phyloP scores from a whole-genome alignment of 2,888 invertebrate species.

The Gerris lacustris region DNA sequence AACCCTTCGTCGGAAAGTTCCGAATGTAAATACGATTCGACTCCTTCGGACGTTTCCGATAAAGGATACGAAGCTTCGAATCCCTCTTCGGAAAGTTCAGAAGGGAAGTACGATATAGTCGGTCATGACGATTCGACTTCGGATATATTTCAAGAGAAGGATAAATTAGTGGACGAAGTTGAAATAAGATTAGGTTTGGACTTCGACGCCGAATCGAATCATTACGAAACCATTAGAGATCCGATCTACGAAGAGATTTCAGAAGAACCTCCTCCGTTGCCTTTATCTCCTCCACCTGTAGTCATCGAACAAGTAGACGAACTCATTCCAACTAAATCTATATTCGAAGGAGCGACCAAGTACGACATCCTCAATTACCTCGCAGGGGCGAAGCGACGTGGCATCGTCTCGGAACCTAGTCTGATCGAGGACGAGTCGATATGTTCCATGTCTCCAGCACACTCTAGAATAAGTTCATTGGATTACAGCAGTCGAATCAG shows the following conservation, averaged over 20 bases:
- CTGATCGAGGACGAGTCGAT: constrained; percentile 40
- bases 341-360: constrained; percentile 56
- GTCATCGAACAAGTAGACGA: constrained; percentile 55
- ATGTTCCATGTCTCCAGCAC: constrained; percentile 43
- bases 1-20: constrained; percentile 15
- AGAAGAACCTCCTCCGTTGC: constrained; percentile 56
- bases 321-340: constrained; percentile 47
- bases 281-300: constrained; percentile 60
- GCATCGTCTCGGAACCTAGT: constrained; percentile 35
- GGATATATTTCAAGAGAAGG: constrained; percentile 22
- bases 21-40: constrained; percentile 7
- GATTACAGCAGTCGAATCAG: constrained; percentile 58
- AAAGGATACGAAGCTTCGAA: constrained; percentile 23
- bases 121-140: constrained; percentile 4
- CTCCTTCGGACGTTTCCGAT: constrained; percentile 21
- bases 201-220: constrained; percentile 47
- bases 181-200: constrained; percentile 27
- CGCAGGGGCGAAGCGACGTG: constrained; percentile 70
- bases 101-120: neutral
- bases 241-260: constrained; percentile 54
- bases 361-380: constrained; percentile 81
- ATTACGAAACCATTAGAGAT: constrained; percentile 61
- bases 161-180: constrained; percentile 29
- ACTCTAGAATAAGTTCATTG: constrained; percentile 39
- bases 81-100: constrained; percentile 18